A percentile compares a stretch with the other conserved stretches of the same genome.
Evolutionary conservation across 2,888 invertebrate species (phyloP).

Genomic region (Parnassius mnemosyne): DNA sequence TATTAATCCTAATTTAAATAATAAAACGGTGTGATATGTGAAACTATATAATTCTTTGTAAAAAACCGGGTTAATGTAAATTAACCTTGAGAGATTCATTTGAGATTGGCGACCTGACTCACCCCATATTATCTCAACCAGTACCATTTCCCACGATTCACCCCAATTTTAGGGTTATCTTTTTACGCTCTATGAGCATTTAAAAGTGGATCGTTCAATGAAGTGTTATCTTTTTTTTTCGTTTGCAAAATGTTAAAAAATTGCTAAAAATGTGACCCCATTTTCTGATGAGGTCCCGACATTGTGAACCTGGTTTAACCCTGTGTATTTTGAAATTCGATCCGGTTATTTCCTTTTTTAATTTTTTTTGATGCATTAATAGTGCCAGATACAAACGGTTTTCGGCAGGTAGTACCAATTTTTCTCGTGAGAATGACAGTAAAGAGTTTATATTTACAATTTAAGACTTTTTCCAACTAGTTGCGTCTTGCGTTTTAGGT

Average conservation of each 20-base stretch:
- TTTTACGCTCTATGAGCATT: slow-evolving; percentile 51
- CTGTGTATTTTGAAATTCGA: slow-evolving; percentile 72
- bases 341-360: slow-evolving; percentile 46
- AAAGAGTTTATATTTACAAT: not conserved
- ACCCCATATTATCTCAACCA: slow-evolving; percentile 44
- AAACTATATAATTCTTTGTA: slow-evolving; percentile 20
- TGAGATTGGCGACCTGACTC: slow-evolving; percentile 46
- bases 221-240: slow-evolving; percentile 56
- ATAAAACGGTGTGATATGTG: slow-evolving; percentile 12
- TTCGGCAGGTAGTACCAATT: slow-evolving; percentile 2
- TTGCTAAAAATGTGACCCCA: slow-evolving; percentile 60
- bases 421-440: slow-evolving; percentile 13
- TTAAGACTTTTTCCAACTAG: no score
- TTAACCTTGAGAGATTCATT: slow-evolving; percentile 55
- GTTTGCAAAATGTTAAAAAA: slow-evolving; percentile 43
- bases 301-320: slow-evolving; percentile 71
- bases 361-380: slow-evolving; percentile 19
- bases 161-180: slow-evolving; percentile 75
- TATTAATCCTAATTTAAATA: slow-evolving; percentile 24
- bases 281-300: slow-evolving; percentile 74
- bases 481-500: no score
- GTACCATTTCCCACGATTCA: slow-evolving; percentile 65
- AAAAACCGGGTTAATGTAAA: slow-evolving; percentile 52
- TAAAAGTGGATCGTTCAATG: slow-evolving; percentile 68
- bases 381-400: not conserved